phyloP scores from a whole-genome alignment of 2,113 vertebrate genomes.

The Asarcornis scutulata region DNA sequence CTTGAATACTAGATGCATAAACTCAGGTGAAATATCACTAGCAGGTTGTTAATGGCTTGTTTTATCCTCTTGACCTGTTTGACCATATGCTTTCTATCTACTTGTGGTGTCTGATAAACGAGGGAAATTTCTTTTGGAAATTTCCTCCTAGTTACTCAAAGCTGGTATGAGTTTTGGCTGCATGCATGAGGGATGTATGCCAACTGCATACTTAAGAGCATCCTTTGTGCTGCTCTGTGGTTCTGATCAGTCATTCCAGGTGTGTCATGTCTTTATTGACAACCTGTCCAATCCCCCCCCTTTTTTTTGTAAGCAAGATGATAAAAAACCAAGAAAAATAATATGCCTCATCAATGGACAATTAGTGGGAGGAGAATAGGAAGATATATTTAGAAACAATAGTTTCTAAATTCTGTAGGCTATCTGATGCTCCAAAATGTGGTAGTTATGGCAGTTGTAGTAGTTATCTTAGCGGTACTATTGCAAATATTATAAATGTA shows the following conservation, averaged over 20 bases:
- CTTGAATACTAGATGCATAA: background rate
- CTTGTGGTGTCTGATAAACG: background rate
- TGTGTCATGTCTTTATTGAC: background rate
- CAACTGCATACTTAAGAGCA: rapidly evolving
- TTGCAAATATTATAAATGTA: background rate
- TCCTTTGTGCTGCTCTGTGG: background rate
- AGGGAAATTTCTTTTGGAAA: background rate
- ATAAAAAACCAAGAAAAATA: background rate
- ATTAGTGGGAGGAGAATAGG: background rate
- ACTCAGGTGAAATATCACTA: background rate
- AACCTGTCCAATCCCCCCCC: background rate
- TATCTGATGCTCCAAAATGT: background rate
- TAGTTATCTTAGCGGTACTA: background rate
- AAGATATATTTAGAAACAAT: background rate
- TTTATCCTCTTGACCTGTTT: background rate
- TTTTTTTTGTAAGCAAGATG: background rate
- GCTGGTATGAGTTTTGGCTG: background rate
- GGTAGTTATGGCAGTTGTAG: background rate
- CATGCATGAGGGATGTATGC: rapidly evolving
- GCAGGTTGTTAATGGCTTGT: background rate
- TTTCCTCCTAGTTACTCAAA: background rate
- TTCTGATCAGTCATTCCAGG: background rate
- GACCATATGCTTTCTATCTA: background rate
- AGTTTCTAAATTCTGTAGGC: background rate
- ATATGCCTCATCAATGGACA: background rate